phyloP scores from a whole-genome alignment of 1,140 invertebrate genomes.

The Euura lappo region DNA sequence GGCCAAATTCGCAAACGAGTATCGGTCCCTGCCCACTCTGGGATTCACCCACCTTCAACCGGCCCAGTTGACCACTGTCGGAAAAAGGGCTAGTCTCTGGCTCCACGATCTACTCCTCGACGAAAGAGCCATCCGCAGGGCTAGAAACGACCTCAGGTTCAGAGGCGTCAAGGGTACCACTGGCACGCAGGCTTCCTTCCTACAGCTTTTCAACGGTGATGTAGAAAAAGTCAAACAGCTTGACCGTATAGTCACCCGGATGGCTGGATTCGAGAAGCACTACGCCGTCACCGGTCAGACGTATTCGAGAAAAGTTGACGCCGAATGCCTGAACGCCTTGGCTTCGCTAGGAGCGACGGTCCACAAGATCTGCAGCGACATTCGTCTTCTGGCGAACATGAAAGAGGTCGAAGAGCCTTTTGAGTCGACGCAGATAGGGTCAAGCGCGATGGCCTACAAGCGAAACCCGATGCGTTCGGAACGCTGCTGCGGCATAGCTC shows the following conservation, averaged over 20 bases:
- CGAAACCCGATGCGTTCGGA: conserved; percentile 98
- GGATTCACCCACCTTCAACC: conserved; percentile 98
- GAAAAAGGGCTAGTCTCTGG: conserved; percentile 96
- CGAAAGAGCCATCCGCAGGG: conserved; percentile 79
- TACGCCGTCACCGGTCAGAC: conserved; percentile 96
- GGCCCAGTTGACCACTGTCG: conserved; percentile 97
- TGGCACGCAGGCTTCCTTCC: conserved; percentile 96
- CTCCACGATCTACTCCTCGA: conserved; percentile 95
- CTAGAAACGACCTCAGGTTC: conserved; percentile 84
- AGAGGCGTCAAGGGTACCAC: conserved; percentile 98
- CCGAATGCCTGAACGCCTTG: conserved; percentile 74
- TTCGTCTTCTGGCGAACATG: conserved; percentile 87
- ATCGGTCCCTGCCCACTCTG: conserved; percentile 86
- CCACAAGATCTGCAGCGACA: conserved; percentile 95
- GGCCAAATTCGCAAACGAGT: conserved; percentile 81
- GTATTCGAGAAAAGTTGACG: conserved; percentile 93
- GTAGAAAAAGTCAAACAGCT: conserved; percentile 83
- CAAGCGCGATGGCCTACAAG: conserved; percentile 95
- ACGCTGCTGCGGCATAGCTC: conserved; percentile 89
- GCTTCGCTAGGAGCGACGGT: conserved; percentile 84
- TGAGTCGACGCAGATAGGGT: conserved; percentile 94
- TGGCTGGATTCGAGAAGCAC: conserved; percentile 85
- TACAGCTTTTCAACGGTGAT: conserved; percentile 92
- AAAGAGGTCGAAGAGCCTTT: conserved; percentile 99
- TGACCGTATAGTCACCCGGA: conserved; percentile 82